These are phyloP conservation scores for Encarsia formosa DNA, from an alignment of 2,888 invertebrate species.

Conservation along the genomic window DNA sequence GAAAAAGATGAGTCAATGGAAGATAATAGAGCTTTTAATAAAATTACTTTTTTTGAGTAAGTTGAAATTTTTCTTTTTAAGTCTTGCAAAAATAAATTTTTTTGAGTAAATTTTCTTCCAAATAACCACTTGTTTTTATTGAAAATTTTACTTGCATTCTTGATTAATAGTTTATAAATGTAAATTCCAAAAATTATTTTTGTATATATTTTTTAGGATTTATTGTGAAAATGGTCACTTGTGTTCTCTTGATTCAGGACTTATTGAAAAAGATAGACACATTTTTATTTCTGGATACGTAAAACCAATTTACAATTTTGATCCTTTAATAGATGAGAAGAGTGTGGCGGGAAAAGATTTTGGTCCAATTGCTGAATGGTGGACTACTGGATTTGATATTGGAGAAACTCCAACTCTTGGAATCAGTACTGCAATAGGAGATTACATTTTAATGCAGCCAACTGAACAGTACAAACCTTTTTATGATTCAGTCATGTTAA, in stretches of 20 bases:
- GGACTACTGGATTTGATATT: slow-evolving; percentile 76
- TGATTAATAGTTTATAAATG: no score
- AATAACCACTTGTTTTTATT: no score
- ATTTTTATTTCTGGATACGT: slow-evolving; percentile 77
- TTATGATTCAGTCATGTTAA: slow-evolving; percentile 67
- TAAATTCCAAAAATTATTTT: slow-evolving; percentile 7
- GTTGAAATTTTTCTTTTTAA: neutral
- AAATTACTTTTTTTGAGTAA: slow-evolving; percentile 52
- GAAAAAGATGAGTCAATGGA: slow-evolving; percentile 54
- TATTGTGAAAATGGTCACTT: slow-evolving; percentile 77
- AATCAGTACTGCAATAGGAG: slow-evolving; percentile 37
- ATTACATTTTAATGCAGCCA: slow-evolving; percentile 74
- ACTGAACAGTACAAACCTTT: slow-evolving; percentile 66
- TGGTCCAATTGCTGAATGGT: slow-evolving; percentile 83
- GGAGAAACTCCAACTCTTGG: slow-evolving; percentile 52
- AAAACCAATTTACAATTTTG: slow-evolving; percentile 74
- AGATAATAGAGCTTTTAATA: slow-evolving; percentile 60
- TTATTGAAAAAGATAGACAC: slow-evolving; percentile 70
- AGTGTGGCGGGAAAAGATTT: slow-evolving; percentile 72
- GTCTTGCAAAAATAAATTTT: slow-evolving; percentile 7
- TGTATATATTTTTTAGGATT: no score
- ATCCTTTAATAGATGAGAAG: slow-evolving; percentile 62
- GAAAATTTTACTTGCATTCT: no score
- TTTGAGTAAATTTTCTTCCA: no score
- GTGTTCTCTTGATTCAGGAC: slow-evolving; percentile 72